Evolutionary conservation across 1,140 invertebrate genomes (phyloP).

Genomic region (Macrocentrus cingulum): DNA sequence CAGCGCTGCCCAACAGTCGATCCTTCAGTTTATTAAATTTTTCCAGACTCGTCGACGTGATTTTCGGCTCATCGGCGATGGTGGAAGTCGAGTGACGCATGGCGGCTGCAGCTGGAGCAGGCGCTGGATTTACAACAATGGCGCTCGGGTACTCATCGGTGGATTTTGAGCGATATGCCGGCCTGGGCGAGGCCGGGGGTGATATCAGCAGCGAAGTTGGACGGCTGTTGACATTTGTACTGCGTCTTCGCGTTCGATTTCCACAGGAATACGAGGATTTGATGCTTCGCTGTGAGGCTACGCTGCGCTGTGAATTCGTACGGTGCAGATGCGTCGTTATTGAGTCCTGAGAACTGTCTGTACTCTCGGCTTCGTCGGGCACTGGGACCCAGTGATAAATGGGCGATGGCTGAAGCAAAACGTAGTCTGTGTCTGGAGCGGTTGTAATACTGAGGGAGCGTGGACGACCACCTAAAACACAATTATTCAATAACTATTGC

Average conservation of each 20-base stretch:
- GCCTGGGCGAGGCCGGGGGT: constrained; percentile 44
- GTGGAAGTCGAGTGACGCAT: constrained; percentile 11
- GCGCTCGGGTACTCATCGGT: constrained; percentile 39
- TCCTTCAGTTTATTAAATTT: constrained; percentile 54
- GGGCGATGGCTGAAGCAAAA: constrained; percentile 61
- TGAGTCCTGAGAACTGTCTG: constrained; percentile 46
- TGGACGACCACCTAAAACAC: constrained; percentile 37
- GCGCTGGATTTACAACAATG: background rate
- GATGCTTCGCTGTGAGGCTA: constrained; percentile 40
- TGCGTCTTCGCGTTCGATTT: constrained; percentile 13
- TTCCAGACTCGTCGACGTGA: constrained; percentile 41
- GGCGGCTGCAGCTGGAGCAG: background rate
- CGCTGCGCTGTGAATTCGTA: constrained; percentile 53
- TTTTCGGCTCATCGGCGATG: constrained; percentile 32
- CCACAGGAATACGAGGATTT: constrained; percentile 36
- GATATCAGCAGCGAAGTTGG: constrained; percentile 43
- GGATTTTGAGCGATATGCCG: constrained; percentile 42
- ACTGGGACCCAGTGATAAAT: constrained; percentile 60
- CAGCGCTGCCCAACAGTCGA: constrained; percentile 48
- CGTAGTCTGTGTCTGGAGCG: constrained; percentile 58
- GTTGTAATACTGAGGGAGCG: constrained; percentile 33
- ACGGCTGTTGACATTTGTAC: constrained; percentile 21
- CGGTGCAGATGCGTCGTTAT: constrained; percentile 46
- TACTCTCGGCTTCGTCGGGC: constrained; percentile 39
- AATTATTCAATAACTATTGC: constrained; percentile 19